Evolutionary conservation across 2,888 invertebrate genomes (phyloP).

Genomic region (Schizotus pectinicornis): DNA sequence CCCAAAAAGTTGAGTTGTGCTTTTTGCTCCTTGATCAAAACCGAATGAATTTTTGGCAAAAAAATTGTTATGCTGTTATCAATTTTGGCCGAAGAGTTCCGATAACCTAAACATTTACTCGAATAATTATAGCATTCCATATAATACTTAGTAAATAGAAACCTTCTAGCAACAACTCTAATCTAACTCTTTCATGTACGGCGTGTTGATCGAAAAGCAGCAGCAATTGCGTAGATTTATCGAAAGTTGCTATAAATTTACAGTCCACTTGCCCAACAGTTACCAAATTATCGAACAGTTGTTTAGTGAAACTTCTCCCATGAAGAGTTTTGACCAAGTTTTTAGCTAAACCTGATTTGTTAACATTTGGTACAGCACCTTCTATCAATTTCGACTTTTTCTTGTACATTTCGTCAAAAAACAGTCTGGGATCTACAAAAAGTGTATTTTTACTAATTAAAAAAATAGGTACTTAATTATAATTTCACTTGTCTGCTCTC

Average conservation of each 20-base stretch:
- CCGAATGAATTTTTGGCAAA: slow-evolving; percentile 59
- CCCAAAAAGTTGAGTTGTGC: slow-evolving; percentile 67
- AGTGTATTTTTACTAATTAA: neutral
- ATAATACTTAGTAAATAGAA: neutral
- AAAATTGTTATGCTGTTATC: slow-evolving; percentile 39
- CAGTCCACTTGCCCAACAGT: slow-evolving; percentile 75
- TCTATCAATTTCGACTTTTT: slow-evolving; percentile 49
- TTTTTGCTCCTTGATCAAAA: slow-evolving; percentile 63
- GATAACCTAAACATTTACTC: slow-evolving; percentile 37
- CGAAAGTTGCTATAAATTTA: slow-evolving; percentile 70
- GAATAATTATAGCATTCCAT: slow-evolving; percentile 2
- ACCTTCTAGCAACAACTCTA: slow-evolving; percentile 74
- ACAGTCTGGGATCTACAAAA: slow-evolving; percentile 49
- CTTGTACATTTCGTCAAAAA: slow-evolving; percentile 51
- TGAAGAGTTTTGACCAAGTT: slow-evolving; percentile 25
- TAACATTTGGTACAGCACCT: slow-evolving; percentile 41
- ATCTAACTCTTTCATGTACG: slow-evolving; percentile 80
- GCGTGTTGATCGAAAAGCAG: slow-evolving; percentile 88
- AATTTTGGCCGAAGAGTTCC: slow-evolving; percentile 31
- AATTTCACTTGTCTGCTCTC: slow-evolving; percentile 44
- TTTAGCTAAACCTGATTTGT: slow-evolving; percentile 21
- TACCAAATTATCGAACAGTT: slow-evolving; percentile 59
- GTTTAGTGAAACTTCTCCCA: slow-evolving; percentile 55
- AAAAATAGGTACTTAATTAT: too few species aligned
- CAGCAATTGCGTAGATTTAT: slow-evolving; percentile 60